Base-by-base conservation (phyloP, 1,140 invertebrate species). In the Tachypleus tridentatus region DNA sequence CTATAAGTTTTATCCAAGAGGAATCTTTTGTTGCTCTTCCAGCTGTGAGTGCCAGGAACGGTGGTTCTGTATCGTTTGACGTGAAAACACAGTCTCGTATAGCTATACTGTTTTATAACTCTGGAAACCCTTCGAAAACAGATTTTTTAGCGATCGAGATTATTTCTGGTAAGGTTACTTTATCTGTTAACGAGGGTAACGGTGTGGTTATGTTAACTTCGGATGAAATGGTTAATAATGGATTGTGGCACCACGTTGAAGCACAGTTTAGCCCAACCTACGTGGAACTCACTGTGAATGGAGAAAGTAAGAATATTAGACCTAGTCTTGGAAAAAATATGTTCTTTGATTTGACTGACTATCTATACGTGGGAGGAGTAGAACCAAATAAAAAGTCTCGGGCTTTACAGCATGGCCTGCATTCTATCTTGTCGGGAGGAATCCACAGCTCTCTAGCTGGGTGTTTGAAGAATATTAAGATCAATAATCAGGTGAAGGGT, bases 101-200 rank as follows among this genome's bases (percentile, higher is more conserved):
- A 68, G 88, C 88, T n/a, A 79, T 95, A 10, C 75, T 97, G 8
- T 81, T 96, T 63, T 97, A 93, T 78, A 79, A 74, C 66, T 70
- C 73, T 56, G 75, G 74, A 29, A 62, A 64, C 11, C 65, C 69
- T 5, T 66, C 65, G 49, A 68, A 70, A 29, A 82, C 84, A n/a
- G 89, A 95, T 77, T 93, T 87, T 74, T 80, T 95, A 49, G 86
- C 89, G 5, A 79, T 94, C 48, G 91, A 95, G 79, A 80, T 97
- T 48, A 59, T 79, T 49, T 69, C 75, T 50, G 76, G 76, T 6
- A 82, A 80, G 69, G 71, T 88, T 8, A 81, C 82, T 62, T 73
- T 87, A 50, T 79, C 85, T 54, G 81, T 89, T 70, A 85, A 89
- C 76, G 86, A 85, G 74, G 87, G 84, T n/a, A 82, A 81, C 66